These are phyloP conservation scores for Petromus typicus DNA, from an alignment of 2,113 vertebrate genomes.

Conservation along the genomic window DNA sequence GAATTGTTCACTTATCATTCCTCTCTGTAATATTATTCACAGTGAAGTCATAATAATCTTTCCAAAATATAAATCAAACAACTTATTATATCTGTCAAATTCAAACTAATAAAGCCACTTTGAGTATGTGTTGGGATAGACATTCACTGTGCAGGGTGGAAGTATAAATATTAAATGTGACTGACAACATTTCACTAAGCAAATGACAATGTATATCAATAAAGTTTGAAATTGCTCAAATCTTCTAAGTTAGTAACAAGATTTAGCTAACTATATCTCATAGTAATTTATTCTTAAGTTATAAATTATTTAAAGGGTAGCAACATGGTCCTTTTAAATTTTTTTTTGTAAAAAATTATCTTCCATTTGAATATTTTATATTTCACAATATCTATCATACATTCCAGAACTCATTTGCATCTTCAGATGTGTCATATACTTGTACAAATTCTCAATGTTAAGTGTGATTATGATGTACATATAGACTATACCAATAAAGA, in stretches of 20 bases:
- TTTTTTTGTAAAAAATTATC: too few species aligned
- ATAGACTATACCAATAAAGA: too few species aligned
- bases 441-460: too few species aligned
- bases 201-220: not conserved
- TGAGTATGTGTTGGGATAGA: not conserved
- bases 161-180: not conserved
- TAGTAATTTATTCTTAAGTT: not conserved
- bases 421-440: too few species aligned
- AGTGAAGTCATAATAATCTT: not conserved
- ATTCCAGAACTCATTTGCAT: too few species aligned
- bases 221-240: not conserved
- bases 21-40: not conserved
- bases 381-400: too few species aligned
- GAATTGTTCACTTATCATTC: not conserved
- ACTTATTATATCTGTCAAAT: not conserved
- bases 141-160: not conserved
- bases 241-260: not conserved
- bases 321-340: slow-evolving; percentile 20
- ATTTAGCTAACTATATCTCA: not conserved
- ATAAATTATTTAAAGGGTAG: slow-evolving; percentile 53
- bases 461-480: too few species aligned
- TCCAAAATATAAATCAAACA: not conserved
- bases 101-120: slow-evolving; percentile 13
- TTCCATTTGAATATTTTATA: too few species aligned
- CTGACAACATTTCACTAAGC: slow-evolving; percentile 15